Conservation (phyloP, 2,113 vertebrate genomes). For the Gallinago jamesoni region DNA sequence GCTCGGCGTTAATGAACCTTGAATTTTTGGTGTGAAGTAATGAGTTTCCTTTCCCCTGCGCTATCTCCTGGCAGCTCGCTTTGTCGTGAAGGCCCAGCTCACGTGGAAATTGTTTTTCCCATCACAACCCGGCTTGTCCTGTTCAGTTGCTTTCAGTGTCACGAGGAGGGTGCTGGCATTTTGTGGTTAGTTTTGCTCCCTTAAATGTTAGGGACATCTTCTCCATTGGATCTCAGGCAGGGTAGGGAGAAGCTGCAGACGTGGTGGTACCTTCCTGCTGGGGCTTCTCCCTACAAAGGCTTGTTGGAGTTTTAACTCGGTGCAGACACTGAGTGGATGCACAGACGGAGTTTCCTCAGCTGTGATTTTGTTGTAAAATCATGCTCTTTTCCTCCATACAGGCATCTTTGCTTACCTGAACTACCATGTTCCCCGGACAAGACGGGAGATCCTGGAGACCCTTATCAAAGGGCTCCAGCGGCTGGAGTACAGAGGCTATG, state of each 20-base stretch:
- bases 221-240: fast-evolving
- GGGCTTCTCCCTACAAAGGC: background rate
- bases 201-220: too few species aligned
- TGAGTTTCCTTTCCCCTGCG: background rate
- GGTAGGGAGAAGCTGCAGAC: background rate
- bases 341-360: background rate
- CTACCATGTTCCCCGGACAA: constrained; percentile 94
- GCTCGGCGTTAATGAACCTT: background rate
- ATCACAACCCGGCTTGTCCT: fast-evolving
- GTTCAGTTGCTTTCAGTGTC: background rate
- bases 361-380: background rate
- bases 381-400: background rate
- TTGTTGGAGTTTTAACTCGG: background rate
- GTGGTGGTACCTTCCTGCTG: background rate
- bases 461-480: constrained; percentile 94
- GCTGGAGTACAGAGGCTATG: constrained; percentile 96
- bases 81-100: background rate
- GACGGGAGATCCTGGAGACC: constrained; percentile 95
- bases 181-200: background rate
- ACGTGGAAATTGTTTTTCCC: background rate
- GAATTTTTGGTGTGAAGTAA: background rate
- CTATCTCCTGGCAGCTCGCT: background rate
- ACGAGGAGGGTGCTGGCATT: fast-evolving
- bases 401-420: constrained; percentile 99
- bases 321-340: fast-evolving